Evolutionary conservation across 2,113 vertebrate species (phyloP), one percentile per base, ranked within the genome.

Genomic region (Sinosuthora webbiana): DNA sequence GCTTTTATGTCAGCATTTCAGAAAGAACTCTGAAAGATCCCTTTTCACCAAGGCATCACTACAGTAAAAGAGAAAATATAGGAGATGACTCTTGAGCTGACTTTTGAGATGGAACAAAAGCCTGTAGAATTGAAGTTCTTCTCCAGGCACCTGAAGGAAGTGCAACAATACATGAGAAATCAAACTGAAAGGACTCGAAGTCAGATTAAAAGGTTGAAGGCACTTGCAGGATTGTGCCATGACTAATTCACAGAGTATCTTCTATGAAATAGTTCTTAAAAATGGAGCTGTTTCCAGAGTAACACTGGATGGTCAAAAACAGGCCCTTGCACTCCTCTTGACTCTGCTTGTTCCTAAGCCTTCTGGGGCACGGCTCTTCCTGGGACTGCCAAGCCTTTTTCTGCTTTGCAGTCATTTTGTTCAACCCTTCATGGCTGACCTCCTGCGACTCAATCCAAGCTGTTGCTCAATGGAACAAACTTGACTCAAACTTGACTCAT

Each of bases 361-460:
- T 62, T 76, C 59, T 12, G 2, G 5, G 18, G 13, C 8, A 31
- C 62, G 59, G 30, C 13, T 64, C 16, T 83, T 83, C 42, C 15
- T 53, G 23, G 33, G 21, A 15, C n/a, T 65, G 21, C 10, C 39
- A 59, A 52, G 35, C 1, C 5, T 74, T 67, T 67, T 74, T 47
- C 71, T 84, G 12, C 30, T 39, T 33, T 86, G 15, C 13, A 15
- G n/a, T 71, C 5, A 28, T 65, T 80, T 74, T 78, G 5, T 70
- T 89, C 19, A 27, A 9, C 7, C 15, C 16, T 63, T 83, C 23
- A 24, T 0, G 0, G 4, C 11, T 31, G 44, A 33, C 3, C 4
- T 44, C 25, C 18, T 30, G 31, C 77, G 18, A 18, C 47, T 50
- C 30, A 31, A 33, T 56, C 33, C n/a, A 44, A 49, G 25, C 17